Base-by-base conservation (phyloP, 2,797 vertebrate species). In the Scolopax bukidnonensis region DNA sequence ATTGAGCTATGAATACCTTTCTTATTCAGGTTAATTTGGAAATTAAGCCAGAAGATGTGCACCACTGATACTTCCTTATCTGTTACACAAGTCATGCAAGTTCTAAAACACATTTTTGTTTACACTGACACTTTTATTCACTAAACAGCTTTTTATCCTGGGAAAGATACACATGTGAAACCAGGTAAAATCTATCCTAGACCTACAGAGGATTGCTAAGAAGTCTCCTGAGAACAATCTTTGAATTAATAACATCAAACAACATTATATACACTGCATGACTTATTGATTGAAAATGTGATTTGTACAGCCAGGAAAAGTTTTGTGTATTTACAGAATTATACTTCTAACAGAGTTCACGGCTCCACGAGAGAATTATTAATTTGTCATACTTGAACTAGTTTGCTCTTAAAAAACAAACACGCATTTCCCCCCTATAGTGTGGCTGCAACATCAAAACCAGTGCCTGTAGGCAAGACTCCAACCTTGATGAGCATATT, bases 351-450 rank as follows among this genome's bases (percentile, higher is more conserved):
- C 3, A 73, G 53, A 81, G 61, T 69, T 80, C 74, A 70, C 50
- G 75, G 61, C 21, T 50, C 32, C 51, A 54, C 23, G 30, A 86
- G 16, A 63, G 33, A 84, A 84, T 65, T 70, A 64, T 11, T 38
- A 76, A 48, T 61, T 51, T 47, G 69, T 75, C 33, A 75, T 17
- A 82, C 20, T 30, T 76, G 59, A 94, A 65, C 12, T 51, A 69
- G 32, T 33, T 12, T 78, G 24, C 8, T 80, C 77, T 73, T 45
- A 53, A 69, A 68, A 57, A 69, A 68, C 56, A 68, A 64, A 21
- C 28, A 61, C 2, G 8, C n/a, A 6, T 21, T 82, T 79, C 45
- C 43, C 59, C 0, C 0, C 57, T 56, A 4, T 2, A 61, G 74
- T 2, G 6, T 7, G 54, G 54, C n/a, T 20, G 30, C 59, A 69